A percentile compares a stretch with the other conserved stretches of the same genome.
Evolutionary conservation across 35 echinoderm and acorn worm species (phyloP).

Genomic region (Patiria miniata): DNA sequence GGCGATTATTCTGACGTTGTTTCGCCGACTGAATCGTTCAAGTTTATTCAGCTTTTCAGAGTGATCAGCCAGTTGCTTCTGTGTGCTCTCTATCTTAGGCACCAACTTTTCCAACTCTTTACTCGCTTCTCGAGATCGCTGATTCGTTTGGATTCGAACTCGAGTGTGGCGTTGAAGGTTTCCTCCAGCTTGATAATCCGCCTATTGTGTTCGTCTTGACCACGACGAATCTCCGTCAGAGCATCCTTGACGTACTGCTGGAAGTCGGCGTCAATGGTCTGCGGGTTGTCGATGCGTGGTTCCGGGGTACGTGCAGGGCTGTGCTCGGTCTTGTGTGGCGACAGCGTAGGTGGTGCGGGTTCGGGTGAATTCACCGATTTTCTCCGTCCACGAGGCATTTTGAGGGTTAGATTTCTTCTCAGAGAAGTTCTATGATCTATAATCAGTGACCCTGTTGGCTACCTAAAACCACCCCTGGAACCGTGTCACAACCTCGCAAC

Average conservation of each 20-base stretch:
- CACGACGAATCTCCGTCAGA: not conserved
- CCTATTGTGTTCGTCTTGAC: conserved; percentile 13
- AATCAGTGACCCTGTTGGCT: not conserved
- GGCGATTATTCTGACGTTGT: not conserved
- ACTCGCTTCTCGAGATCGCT: not conserved
- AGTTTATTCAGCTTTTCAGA: not conserved
- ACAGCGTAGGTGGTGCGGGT: not conserved
- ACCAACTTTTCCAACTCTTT: conserved; percentile 1
- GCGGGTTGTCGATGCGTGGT: not conserved
- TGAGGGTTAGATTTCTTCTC: not conserved
- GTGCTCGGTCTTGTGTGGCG: not conserved
- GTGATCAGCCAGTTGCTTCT: not conserved
- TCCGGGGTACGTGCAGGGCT: not conserved
- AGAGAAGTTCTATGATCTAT: not conserved
- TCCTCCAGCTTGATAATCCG: not conserved
- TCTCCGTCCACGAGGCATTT: not conserved
- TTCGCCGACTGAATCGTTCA: not conserved
- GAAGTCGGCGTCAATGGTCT: not conserved
- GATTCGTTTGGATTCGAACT: not conserved
- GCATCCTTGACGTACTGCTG: not conserved
- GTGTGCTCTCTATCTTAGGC: not conserved
- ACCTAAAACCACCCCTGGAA: not conserved
- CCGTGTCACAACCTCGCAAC: not conserved
- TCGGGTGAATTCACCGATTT: not conserved
- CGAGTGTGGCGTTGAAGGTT: not conserved